Evolutionary conservation across 2,113 vertebrate species (phyloP).

Genomic region (Laterallus jamaicensis): DNA sequence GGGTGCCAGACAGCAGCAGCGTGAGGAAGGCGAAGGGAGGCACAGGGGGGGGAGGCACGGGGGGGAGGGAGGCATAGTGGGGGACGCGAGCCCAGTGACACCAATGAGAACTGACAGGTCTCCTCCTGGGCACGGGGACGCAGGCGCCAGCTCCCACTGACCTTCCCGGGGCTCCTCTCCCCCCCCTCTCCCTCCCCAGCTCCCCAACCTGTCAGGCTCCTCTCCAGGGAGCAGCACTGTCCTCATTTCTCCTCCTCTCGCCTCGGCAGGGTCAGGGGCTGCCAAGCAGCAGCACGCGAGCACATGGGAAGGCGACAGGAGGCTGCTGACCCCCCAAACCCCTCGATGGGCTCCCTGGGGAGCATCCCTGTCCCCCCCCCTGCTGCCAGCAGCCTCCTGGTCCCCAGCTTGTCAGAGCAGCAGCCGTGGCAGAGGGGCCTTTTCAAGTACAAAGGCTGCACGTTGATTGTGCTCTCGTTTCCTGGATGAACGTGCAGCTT

Average conservation of each 20-base stretch:
- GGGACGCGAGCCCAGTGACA: background rate
- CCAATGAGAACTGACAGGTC: constrained; percentile 13
- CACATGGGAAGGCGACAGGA: background rate
- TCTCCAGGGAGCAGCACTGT: background rate
- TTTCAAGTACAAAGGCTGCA: background rate
- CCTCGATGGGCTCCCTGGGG: rapidly evolving
- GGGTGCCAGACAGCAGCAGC: background rate
- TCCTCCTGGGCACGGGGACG: background rate
- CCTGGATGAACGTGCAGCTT: constrained; percentile 23
- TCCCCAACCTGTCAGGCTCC: background rate
- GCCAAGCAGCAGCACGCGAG: background rate
- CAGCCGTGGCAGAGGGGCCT: background rate
- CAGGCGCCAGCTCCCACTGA: background rate
- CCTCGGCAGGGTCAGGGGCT: background rate
- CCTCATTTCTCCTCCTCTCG: background rate
- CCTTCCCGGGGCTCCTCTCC: background rate
- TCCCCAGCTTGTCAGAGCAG: background rate
- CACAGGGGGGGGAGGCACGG: background rate
- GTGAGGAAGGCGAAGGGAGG: background rate
- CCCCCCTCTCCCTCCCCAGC: background rate
- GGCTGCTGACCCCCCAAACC: background rate
- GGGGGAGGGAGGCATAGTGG: background rate
- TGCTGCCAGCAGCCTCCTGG: background rate
- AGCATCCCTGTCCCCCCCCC: background rate
- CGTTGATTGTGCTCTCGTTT: constrained; percentile 1